Evolutionary conservation across 2,888 invertebrate species (phyloP).

Genomic region (Anodontia alba): DNA sequence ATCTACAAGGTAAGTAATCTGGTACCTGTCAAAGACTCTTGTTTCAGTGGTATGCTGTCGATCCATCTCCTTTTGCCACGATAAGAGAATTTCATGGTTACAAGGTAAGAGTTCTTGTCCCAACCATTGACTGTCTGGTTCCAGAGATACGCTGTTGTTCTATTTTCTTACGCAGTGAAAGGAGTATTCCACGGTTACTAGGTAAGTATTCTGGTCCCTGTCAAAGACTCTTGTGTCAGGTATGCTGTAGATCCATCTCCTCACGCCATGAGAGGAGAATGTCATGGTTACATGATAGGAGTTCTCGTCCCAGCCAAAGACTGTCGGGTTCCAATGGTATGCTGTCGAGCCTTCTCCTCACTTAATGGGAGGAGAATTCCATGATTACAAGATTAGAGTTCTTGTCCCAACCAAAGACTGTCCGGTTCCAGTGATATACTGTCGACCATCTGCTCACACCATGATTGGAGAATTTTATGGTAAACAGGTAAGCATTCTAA

Average conservation of each 20-base stretch:
- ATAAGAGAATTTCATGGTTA: constrained; percentile 98
- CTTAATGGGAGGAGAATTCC: constrained; percentile 94
- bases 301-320: no score
- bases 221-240: constrained; percentile 86
- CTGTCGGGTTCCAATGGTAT: constrained; percentile 95
- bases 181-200: background rate
- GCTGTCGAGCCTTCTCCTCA: constrained; percentile 91
- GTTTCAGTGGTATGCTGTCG: constrained; percentile 86
- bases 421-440: constrained; percentile 94
- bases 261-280: constrained; percentile 92
- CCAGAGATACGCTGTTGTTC: no score
- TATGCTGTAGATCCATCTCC: constrained; percentile 92
- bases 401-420: constrained; percentile 93
- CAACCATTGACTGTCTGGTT: no score
- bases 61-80: constrained; percentile 89
- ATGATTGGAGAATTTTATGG: constrained; percentile 96
- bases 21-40: background rate
- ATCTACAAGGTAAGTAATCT: background rate
- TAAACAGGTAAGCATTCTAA: constrained; percentile 92
- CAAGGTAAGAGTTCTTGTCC: no score
- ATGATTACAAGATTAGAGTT: constrained; percentile 94
- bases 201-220: background rate
- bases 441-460: constrained; percentile 90
- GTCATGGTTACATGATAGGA: constrained; percentile 95
- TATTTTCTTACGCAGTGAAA: background rate